phyloP scores from a whole-genome alignment of 2,888 invertebrate genomes.

The Polydrusus cervinus region DNA sequence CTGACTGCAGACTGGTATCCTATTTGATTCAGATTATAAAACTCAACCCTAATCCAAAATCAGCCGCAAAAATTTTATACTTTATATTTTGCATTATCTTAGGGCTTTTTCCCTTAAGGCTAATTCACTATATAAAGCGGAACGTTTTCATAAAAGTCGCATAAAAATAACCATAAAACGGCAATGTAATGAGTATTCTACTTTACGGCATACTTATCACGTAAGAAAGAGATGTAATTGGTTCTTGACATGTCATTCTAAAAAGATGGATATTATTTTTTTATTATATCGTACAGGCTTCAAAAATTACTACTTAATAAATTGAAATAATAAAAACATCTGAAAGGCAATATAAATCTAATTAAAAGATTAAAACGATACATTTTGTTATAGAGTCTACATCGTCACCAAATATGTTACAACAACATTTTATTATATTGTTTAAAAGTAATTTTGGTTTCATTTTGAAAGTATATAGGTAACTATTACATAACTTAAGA shows the following conservation, averaged over 20 bases:
- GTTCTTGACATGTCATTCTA: slow-evolving; percentile 30
- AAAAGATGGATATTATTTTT: not conserved
- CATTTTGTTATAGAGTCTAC: no score
- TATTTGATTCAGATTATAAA: no score
- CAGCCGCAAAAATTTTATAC: not conserved
- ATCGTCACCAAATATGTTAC: no score
- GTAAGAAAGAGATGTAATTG: slow-evolving; percentile 42
- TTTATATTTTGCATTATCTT: not conserved
- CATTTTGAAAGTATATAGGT: no score
- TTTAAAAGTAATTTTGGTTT: no score
- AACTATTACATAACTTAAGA: no score
- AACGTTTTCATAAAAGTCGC: slow-evolving; percentile 19
- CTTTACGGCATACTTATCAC: slow-evolving; percentile 47
- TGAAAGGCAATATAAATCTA: no score
- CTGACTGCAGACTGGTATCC: no score
- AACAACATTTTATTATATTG: no score
- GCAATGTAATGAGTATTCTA: slow-evolving; percentile 34
- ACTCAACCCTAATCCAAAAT: no score
- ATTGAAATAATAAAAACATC: no score
- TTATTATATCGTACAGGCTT: not conserved
- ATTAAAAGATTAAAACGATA: no score
- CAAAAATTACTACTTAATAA: not conserved
- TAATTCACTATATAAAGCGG: slow-evolving; percentile 2
- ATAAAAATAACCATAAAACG: slow-evolving; percentile 47
- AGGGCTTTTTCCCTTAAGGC: slow-evolving; percentile 1